A percentile compares a stretch with the other conserved stretches of the same genome.
Conservation (phyloP, 1,140 invertebrate species). For the Drosophila tropicalis region DNA sequence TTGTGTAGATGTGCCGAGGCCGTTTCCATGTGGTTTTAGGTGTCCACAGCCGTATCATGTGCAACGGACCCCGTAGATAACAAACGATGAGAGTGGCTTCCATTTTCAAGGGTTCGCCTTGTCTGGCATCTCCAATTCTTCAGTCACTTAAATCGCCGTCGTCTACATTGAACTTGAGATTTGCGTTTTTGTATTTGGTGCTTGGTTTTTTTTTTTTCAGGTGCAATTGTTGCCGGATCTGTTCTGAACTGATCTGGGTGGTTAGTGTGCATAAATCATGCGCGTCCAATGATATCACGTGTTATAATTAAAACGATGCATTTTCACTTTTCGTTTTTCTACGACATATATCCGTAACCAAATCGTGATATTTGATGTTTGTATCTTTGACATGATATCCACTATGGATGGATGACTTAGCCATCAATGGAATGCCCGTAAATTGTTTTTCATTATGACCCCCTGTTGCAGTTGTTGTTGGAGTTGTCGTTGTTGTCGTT, state of each 20-base stretch:
- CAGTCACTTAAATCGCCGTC: conserved; percentile 22
- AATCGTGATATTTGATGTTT: conserved; percentile 78
- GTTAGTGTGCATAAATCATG: conserved; percentile 60
- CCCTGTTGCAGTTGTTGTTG: conserved; percentile 25
- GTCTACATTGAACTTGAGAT: conserved; percentile 71
- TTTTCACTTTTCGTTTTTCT: conserved; percentile 67
- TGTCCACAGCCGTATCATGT: conserved; percentile 53
- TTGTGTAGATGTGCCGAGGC: conserved; percentile 34
- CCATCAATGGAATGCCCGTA: conserved; percentile 61
- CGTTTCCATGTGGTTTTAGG: conserved; percentile 46
- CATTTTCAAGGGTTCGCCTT: conserved; percentile 78
- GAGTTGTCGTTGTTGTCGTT: conserved; percentile 19
- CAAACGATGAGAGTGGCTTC: conserved; percentile 53
- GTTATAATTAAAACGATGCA: conserved; percentile 75
- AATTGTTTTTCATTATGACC: conserved; percentile 73
- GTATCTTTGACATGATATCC: conserved; percentile 52
- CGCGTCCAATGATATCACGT: conserved; percentile 71
- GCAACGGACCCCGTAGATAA: conserved; percentile 33
- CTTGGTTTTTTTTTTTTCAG: conserved; percentile 14
- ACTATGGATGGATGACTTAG: conserved; percentile 20
- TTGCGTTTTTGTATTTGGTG: no score
- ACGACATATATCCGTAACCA: conserved; percentile 30
- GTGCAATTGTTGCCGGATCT: conserved; percentile 53
- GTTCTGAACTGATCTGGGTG: conserved; percentile 8
- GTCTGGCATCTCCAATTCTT: conserved; percentile 70